Conservation (phyloP, 2,888 invertebrate genomes). For the Stenodera caucasica region DNA sequence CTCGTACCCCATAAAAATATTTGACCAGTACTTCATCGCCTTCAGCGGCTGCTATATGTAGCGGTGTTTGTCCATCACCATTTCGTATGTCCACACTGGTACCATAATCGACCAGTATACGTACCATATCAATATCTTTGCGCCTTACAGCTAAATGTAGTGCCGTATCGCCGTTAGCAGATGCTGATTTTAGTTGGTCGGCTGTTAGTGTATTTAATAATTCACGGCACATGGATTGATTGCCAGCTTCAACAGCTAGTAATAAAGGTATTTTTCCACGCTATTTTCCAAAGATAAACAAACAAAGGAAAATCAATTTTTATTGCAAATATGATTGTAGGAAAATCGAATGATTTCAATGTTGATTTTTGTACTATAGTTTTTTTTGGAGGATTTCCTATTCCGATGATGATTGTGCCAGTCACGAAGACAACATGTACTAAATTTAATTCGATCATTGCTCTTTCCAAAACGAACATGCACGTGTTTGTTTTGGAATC, state of each 20-base stretch:
- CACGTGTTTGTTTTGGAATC: too few relatives aligned
- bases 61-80: slow-evolving; percentile 89
- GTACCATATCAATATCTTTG: slow-evolving; percentile 87
- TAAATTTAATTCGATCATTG: slow-evolving; percentile 26
- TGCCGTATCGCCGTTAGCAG: slow-evolving; percentile 88
- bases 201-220: slow-evolving; percentile 84
- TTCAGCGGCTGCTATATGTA: slow-evolving; percentile 94
- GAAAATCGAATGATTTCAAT: too few relatives aligned
- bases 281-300: slow-evolving; percentile 60
- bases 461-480: slow-evolving; percentile 16
- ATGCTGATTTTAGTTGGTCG: slow-evolving; percentile 83
- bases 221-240: slow-evolving; percentile 93
- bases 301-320: not conserved
- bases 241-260: slow-evolving; percentile 92
- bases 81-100: slow-evolving; percentile 91
- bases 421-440: slow-evolving; percentile 19
- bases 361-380: not conserved
- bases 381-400: not conserved
- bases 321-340: not conserved
- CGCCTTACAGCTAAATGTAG: slow-evolving; percentile 93
- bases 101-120: slow-evolving; percentile 90
- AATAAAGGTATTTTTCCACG: slow-evolving; percentile 92
- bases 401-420: slow-evolving; percentile 11
- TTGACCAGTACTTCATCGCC: slow-evolving; percentile 95
- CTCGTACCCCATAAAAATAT: slow-evolving; percentile 92